These are phyloP conservation scores for Anorthoa munda DNA, from an alignment of 2,888 invertebrate genomes.

Conservation along the genomic window DNA sequence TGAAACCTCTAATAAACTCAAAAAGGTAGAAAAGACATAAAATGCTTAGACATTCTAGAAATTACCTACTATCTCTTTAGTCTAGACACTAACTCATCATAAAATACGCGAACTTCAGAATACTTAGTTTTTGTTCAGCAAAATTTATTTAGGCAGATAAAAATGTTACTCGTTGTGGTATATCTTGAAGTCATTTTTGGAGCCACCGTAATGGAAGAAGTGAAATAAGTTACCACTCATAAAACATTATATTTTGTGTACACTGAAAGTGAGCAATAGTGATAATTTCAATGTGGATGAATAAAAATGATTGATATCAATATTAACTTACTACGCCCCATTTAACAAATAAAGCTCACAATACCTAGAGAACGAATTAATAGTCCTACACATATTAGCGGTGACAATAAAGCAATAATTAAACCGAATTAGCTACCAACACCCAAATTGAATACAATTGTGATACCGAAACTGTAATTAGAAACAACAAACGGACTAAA, in stretches of 20 bases:
- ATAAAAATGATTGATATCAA: too few relatives aligned
- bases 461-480: slow-evolving; percentile 31
- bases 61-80: neutral
- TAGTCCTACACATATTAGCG: slow-evolving; percentile 13
- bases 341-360: slow-evolving; percentile 13
- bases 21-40: slow-evolving; percentile 24
- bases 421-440: slow-evolving; percentile 24
- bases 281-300: neutral
- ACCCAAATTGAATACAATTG: slow-evolving; percentile 30
- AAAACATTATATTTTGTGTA: neutral
- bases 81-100: slow-evolving; percentile 11
- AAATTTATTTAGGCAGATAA: neutral
- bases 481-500: slow-evolving; percentile 28
- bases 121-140: neutral
- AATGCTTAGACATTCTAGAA: slow-evolving; percentile 22
- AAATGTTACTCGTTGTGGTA: neutral
- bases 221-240: too few relatives aligned
- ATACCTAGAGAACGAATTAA: slow-evolving; percentile 24
- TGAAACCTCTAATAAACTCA: slow-evolving; percentile 24
- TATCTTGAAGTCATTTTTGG: neutral
- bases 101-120: slow-evolving; percentile 21
- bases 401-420: slow-evolving; percentile 36
- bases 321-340: neutral
- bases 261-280: neutral
- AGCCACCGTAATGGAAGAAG: neutral